phyloP scores from a whole-genome alignment of 2,113 vertebrate species.

The Oreochromis aureus region DNA sequence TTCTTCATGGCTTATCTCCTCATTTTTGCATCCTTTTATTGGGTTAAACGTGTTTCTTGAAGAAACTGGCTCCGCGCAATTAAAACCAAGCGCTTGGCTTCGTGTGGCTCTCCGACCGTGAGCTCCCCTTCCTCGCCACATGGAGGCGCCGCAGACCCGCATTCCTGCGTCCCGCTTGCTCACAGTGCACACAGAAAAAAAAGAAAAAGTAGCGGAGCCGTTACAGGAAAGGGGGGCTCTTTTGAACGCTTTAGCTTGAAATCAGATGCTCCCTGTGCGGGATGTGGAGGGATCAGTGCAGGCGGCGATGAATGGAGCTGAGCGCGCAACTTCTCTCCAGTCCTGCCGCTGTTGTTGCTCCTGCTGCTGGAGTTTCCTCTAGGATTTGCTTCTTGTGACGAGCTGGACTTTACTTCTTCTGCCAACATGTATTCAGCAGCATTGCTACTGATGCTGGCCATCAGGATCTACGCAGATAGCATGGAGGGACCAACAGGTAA shows the following conservation, averaged over 20 bases:
- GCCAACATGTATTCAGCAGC: constrained; percentile 50
- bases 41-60: not conserved
- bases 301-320: constrained; percentile 28
- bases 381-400: constrained; percentile 45
- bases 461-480: constrained; percentile 63
- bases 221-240: not conserved
- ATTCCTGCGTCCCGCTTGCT: not conserved
- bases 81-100: not conserved
- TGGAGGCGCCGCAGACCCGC: constrained; percentile 61
- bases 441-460: constrained; percentile 62
- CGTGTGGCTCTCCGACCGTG: accelerated
- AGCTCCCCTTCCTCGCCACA: constrained; percentile 1
- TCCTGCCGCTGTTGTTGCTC: not conserved
- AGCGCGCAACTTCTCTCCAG: constrained; percentile 53
- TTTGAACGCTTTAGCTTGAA: constrained; percentile 36
- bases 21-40: not conserved
- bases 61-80: not conserved
- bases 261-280: constrained; percentile 64
- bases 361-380: constrained; percentile 20
- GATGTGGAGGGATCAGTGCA: constrained; percentile 46
- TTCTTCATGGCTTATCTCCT: not conserved
- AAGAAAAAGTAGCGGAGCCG: constrained; percentile 11
- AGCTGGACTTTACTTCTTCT: constrained; percentile 59
- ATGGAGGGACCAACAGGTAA: constrained; percentile 76
- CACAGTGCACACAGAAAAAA: not conserved